Percentiles rank a stretch among this genome's conserved stretches.
Evolutionary conservation across 2,888 invertebrate genomes (phyloP).

Genomic region (Lycaena phlaeas): DNA sequence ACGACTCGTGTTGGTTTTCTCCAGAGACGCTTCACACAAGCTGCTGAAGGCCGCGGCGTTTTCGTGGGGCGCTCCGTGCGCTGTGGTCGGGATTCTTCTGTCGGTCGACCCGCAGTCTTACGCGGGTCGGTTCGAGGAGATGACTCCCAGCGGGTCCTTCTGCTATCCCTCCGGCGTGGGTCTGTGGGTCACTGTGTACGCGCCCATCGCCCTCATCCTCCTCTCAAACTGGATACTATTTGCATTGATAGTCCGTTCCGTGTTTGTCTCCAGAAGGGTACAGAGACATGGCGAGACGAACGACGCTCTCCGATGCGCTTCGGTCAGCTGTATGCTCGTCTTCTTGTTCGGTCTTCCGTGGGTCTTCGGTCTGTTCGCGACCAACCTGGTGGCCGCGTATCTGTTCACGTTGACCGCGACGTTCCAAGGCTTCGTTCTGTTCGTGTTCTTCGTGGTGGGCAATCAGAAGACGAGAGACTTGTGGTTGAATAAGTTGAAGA

Average conservation of each 20-base stretch:
- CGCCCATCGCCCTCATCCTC: conserved; percentile 68
- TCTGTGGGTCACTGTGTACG: conserved; percentile 68
- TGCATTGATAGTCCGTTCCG: conserved; percentile 68
- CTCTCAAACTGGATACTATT: conserved; percentile 73
- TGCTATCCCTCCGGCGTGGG: conserved; percentile 71
- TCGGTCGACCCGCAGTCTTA: conserved; percentile 58
- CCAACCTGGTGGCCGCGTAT: conserved; percentile 64
- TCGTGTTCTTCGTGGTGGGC: conserved; percentile 74
- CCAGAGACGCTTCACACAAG: conserved; percentile 72
- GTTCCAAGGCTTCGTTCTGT: conserved; percentile 75
- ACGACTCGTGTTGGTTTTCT: conserved; percentile 76
- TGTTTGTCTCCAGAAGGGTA: conserved; percentile 59
- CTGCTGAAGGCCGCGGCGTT: conserved; percentile 75
- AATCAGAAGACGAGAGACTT: conserved; percentile 72
- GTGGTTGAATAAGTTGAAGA: conserved; percentile 66
- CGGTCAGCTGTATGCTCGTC: conserved; percentile 72
- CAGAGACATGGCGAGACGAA: conserved; percentile 64
- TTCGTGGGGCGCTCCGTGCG: conserved; percentile 75
- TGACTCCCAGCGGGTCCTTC: conserved; percentile 48
- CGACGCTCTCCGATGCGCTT: conserved; percentile 67
- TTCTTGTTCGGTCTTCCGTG: conserved; percentile 76
- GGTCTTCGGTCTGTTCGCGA: conserved; percentile 69
- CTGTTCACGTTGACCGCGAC: conserved; percentile 70
- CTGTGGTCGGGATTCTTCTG: conserved; percentile 66
- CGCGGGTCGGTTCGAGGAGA: conserved; percentile 45